These are phyloP conservation scores for Dicrostonyx torquatus DNA, from an alignment of 2,797 vertebrate species.

Conservation along the genomic window DNA sequence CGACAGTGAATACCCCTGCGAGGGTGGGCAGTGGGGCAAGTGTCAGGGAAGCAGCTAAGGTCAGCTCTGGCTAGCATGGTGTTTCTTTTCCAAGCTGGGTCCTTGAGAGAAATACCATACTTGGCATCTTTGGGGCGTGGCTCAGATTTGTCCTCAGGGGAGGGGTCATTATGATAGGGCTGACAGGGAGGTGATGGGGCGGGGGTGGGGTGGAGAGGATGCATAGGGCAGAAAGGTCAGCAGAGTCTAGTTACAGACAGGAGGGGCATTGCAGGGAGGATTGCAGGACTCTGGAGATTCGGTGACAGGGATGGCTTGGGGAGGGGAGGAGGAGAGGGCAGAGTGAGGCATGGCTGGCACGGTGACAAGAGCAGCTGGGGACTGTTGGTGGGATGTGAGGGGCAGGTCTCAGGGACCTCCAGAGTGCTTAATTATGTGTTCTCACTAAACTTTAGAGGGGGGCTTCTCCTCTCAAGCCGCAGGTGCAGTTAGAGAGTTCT, in stretches of 20 bases:
- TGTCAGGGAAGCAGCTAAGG: background rate
- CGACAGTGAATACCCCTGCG: background rate
- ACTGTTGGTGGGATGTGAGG: background rate
- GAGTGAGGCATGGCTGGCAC: background rate
- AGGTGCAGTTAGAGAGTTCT: background rate
- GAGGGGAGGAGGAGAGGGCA: background rate
- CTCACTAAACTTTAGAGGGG: background rate
- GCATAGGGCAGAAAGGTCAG: background rate
- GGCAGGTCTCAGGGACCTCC: background rate
- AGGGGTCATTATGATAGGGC: background rate
- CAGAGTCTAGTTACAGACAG: constrained; percentile 1
- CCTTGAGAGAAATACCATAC: background rate
- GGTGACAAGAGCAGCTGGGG: background rate
- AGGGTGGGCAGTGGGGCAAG: accelerated
- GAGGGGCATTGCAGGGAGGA: background rate
- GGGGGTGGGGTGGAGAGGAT: background rate
- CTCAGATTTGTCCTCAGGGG: background rate
- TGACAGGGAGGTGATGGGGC: background rate
- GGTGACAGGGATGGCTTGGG: background rate
- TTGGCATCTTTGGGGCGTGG: background rate
- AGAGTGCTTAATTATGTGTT: background rate
- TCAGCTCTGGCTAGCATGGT: background rate
- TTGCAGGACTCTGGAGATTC: background rate
- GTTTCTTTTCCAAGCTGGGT: background rate
- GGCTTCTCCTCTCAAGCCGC: background rate